Conservation (phyloP, 2,888 invertebrate species). For the Coecobrya sp. region DNA sequence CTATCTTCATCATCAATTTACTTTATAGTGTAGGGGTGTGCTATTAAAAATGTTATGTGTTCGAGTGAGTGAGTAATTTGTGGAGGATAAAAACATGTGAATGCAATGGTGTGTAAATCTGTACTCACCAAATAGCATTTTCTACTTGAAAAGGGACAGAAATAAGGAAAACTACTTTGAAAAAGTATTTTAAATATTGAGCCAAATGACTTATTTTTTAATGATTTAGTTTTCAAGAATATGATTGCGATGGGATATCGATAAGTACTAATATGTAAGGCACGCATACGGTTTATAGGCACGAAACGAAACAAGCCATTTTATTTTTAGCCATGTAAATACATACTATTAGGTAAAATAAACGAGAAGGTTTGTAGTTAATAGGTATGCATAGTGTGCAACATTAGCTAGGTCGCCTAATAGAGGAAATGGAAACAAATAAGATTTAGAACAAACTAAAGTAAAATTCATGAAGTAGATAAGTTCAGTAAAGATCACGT, state of each 20-base stretch:
- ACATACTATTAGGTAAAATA: constrained; percentile 54
- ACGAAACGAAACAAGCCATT: neutral
- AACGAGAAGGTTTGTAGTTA: too few relatives aligned
- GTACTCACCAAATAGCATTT: constrained; percentile 43
- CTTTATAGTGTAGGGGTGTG: constrained; percentile 26
- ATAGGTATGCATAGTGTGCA: too few relatives aligned
- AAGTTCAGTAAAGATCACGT: too few relatives aligned
- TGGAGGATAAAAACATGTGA: constrained; percentile 36
- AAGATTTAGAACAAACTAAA: too few relatives aligned
- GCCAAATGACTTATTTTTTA: constrained; percentile 49
- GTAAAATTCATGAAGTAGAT: too few relatives aligned
- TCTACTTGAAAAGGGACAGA: neutral
- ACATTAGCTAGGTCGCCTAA: too few relatives aligned
- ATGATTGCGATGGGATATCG: neutral
- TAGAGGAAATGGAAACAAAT: too few relatives aligned
- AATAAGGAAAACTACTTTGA: neutral
- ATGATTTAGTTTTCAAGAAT: constrained; percentile 34
- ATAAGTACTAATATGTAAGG: neutral
- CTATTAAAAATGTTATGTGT: constrained; percentile 37
- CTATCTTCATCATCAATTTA: constrained; percentile 54
- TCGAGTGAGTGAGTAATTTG: constrained; percentile 39
- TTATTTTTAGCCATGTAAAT: constrained; percentile 52
- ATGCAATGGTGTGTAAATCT: constrained; percentile 36
- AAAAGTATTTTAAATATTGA: constrained; percentile 42
- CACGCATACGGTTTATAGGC: neutral